Evolutionary conservation across 2,113 vertebrate genomes (phyloP).

Genomic region (Nothocercus julius): DNA sequence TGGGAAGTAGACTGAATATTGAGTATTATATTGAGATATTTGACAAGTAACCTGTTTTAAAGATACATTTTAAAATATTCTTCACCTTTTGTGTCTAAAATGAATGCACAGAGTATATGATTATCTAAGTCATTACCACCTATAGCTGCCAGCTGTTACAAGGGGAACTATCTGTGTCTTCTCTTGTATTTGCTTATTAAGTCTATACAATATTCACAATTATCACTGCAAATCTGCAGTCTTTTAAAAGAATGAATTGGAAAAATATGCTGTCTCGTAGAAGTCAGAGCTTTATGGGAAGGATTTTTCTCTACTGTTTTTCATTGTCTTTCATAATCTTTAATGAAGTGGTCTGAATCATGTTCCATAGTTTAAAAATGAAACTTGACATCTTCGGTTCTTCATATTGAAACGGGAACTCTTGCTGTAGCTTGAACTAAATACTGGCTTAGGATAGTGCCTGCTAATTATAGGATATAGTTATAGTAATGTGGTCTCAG

Average conservation of each 20-base stretch:
- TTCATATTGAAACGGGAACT: neutral
- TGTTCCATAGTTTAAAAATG: neutral
- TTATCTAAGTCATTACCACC: neutral
- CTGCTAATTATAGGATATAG: neutral
- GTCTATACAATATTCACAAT: neutral
- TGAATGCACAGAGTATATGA: neutral
- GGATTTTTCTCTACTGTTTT: neutral
- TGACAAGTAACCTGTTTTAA: neutral
- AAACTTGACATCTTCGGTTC: neutral
- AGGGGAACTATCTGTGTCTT: neutral
- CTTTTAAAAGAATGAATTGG: neutral
- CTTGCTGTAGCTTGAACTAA: neutral
- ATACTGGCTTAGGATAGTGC: neutral
- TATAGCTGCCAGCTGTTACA: neutral
- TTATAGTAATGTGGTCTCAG: neutral
- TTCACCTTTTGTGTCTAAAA: neutral
- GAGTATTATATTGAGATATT: neutral
- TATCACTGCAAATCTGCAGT: neutral
- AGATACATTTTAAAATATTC: neutral
- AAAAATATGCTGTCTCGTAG: neutral
- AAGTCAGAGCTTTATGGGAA: neutral
- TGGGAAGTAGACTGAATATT: neutral
- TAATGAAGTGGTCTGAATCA: neutral
- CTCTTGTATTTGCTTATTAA: neutral
- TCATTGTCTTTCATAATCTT: neutral